A percentile compares a stretch with the other conserved stretches of the same genome.
Evolutionary conservation across 2,113 vertebrate species (phyloP).

Genomic region (Syrmaticus mikado): DNA sequence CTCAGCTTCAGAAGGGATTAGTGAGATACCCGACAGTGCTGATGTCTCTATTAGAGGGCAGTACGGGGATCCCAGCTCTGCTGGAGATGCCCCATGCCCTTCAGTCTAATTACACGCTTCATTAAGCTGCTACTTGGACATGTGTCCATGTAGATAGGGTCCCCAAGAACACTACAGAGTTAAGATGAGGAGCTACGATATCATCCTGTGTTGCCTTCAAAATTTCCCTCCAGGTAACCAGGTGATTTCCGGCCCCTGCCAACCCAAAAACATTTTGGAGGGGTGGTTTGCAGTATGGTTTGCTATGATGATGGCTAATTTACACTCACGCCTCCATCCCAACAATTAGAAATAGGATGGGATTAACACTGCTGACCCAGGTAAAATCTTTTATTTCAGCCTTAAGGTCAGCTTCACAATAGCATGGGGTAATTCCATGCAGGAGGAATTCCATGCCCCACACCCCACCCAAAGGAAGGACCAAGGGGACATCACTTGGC

Average conservation of each 20-base stretch:
- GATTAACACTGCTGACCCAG: not conserved
- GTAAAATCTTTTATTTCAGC: not conserved
- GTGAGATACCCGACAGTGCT: rapidly evolving
- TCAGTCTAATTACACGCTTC: not conserved
- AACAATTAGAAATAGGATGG: not conserved
- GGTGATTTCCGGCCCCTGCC: not conserved
- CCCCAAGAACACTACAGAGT: not conserved
- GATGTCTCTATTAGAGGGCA: conserved; percentile 47
- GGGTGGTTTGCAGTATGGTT: not conserved
- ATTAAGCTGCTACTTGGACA: not conserved
- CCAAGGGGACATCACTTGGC: rapidly evolving
- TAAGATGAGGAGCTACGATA: not conserved
- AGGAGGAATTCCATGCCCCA: not conserved
- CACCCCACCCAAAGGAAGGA: not conserved
- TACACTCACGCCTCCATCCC: not conserved
- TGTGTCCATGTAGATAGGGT: not conserved
- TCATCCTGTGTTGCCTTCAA: not conserved
- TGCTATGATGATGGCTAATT: rapidly evolving
- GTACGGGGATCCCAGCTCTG: not conserved
- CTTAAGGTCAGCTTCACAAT: not conserved
- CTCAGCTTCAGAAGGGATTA: not conserved
- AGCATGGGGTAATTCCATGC: rapidly evolving
- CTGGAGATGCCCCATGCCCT: rapidly evolving
- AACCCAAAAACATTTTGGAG: not conserved
- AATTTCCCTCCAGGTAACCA: not conserved